Conservation (phyloP, 1,140 invertebrate genomes). For the Cheumatopsyche charites region DNA sequence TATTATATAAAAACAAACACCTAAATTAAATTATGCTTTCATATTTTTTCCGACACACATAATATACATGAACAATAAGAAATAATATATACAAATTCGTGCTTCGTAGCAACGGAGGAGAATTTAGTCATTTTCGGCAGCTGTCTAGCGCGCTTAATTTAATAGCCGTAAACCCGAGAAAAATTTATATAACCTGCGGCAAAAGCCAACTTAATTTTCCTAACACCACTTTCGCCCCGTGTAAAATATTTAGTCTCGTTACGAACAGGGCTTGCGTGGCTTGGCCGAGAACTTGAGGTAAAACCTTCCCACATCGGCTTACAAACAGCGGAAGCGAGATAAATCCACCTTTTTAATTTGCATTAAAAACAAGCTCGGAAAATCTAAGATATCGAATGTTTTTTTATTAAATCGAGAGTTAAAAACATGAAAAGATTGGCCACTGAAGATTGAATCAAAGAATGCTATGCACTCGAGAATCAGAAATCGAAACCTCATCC, state of each 20-base stretch:
- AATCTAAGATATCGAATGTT: too few relatives aligned
- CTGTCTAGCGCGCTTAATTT: slow-evolving; percentile 14
- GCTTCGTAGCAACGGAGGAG: background rate
- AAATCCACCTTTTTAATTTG: slow-evolving; percentile 35
- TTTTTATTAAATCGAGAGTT: too few relatives aligned
- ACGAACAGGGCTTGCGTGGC: background rate
- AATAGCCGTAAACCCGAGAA: slow-evolving; percentile 36
- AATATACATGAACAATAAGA: too few relatives aligned
- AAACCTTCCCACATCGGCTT: background rate
- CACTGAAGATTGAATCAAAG: too few relatives aligned
- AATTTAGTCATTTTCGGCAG: slow-evolving; percentile 2
- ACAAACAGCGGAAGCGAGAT: background rate
- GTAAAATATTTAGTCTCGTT: slow-evolving; percentile 27
- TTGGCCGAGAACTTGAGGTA: background rate
- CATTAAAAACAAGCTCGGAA: slow-evolving; percentile 8
- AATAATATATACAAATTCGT: too few relatives aligned
- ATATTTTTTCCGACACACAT: too few relatives aligned
- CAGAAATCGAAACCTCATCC: too few relatives aligned
- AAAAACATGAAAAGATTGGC: too few relatives aligned
- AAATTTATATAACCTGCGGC: slow-evolving; percentile 37
- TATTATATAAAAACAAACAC: too few relatives aligned
- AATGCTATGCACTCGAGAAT: too few relatives aligned
- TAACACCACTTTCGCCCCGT: slow-evolving; percentile 3
- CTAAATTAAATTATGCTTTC: too few relatives aligned
- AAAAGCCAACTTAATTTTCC: slow-evolving; percentile 36